Evolutionary conservation across 1,140 invertebrate genomes (phyloP).

Genomic region (Neotoxoptera formosana): DNA sequence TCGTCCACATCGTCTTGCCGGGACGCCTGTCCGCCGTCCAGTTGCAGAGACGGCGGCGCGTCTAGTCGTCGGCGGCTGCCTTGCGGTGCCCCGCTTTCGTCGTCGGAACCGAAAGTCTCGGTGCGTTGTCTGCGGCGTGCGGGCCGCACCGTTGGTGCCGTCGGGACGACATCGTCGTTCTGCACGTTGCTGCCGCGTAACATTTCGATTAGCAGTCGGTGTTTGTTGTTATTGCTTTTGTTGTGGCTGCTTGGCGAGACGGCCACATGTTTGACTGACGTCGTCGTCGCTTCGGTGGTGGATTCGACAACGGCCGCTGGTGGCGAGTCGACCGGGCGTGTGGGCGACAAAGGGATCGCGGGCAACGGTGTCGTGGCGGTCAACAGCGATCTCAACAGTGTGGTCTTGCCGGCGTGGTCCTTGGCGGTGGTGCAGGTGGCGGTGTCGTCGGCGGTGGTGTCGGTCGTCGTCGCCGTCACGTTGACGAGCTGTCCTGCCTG

Average conservation of each 20-base stretch:
- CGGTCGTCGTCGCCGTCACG: not conserved
- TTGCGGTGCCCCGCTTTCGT: not conserved
- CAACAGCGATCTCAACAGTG: not conserved
- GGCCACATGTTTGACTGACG: not conserved
- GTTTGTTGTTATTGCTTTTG: slow-evolving; percentile 11
- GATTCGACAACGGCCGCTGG: not conserved
- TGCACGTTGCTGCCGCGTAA: not conserved
- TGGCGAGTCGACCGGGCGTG: not conserved
- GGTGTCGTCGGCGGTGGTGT: not conserved
- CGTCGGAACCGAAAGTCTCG: not conserved
- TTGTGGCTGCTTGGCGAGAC: not conserved
- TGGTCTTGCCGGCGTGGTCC: not conserved
- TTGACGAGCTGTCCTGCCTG: not conserved
- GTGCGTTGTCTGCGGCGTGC: not conserved
- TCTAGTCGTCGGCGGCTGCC: not conserved
- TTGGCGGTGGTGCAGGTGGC: too few relatives aligned
- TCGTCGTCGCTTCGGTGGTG: not conserved
- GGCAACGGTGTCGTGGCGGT: not conserved
- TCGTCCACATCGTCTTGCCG: not conserved
- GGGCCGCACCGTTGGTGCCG: not conserved
- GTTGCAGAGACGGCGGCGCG: not conserved
- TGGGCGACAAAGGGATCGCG: not conserved
- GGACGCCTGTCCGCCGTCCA: not conserved
- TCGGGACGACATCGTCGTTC: not conserved
- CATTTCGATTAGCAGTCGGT: slow-evolving; percentile 35